Base-by-base conservation (phyloP, 2,113 vertebrate genomes). In the Jacana jacana region DNA sequence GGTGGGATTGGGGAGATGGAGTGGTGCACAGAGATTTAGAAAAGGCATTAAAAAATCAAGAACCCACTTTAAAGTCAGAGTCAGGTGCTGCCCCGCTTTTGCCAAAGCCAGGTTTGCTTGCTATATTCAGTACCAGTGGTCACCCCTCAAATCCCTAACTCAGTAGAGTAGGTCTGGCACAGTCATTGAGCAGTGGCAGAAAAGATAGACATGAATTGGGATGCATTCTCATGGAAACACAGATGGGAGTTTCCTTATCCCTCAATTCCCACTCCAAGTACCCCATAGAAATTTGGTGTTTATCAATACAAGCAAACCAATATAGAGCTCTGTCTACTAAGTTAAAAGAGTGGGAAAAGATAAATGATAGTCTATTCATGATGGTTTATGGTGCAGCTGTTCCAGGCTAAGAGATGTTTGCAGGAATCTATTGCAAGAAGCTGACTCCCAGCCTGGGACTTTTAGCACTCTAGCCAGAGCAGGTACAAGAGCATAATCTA, bases 131-230 rank as follows among this genome's bases (percentile, higher is more conserved):
- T 37, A 25, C 31, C 57, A 35, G 17, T 1, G 18, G 16, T 40
- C 17, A 8, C 12, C 12, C 18, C 52, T 44, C n/a, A 66, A 39
- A 61, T 10, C 51, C 25, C 22, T 61, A 10, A 52, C 27, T 44
- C 31, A 27, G 37, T 1, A 37, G 25, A 79, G 61, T 4, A 35
- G 57, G 19, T 61, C 24, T 63, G 61, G 33, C n/a, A 39, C 8
- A n/a, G 15, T 58, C n/a, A 4, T 0, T 8, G 48, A 83, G 66
- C 48, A 48, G 54, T 11, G 17, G 35, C 44, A 69, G 65, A 71
- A 51, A 28, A 88, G 24, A 82, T 0, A 39, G 31, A 44, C 17
- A 10, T 3, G 14, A 71, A 22, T 0, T 52, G 46, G 25, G 57
- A 57, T 79, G 18, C 52, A 10, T 39, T 57, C 40, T 63, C 9